phyloP scores from a whole-genome alignment of 2,113 vertebrate species.

The Sarotherodon lohbergeri region DNA sequence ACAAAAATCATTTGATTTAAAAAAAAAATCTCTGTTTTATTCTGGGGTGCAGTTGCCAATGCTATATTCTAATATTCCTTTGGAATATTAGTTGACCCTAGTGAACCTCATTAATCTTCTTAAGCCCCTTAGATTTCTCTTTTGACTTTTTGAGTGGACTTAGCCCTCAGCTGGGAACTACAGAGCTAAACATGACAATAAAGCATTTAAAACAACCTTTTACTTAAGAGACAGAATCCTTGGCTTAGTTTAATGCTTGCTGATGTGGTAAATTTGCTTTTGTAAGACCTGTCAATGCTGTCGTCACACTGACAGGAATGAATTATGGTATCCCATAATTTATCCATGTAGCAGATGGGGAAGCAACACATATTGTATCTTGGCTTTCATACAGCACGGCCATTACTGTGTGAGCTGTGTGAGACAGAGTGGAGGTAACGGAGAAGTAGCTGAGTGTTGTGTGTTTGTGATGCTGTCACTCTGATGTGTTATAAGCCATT shows the following conservation, averaged over 20 bases:
- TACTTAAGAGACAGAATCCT: not conserved
- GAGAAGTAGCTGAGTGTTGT: slow-evolving; percentile 1
- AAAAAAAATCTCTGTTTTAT: not conserved
- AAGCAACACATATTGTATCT: not conserved
- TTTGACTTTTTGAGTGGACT: not conserved
- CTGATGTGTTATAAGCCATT: slow-evolving; percentile 33
- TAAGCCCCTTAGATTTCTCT: not conserved
- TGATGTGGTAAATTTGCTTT: not conserved
- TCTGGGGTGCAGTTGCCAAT: not conserved
- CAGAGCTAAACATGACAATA: not conserved
- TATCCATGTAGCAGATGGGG: not conserved
- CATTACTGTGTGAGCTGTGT: not conserved
- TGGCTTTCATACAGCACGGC: not conserved
- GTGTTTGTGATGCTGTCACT: slow-evolving; percentile 4
- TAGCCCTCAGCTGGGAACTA: not conserved
- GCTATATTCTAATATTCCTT: not conserved
- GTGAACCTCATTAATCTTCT: not conserved
- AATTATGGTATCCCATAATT: slow-evolving; percentile 18
- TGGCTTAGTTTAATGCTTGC: not conserved
- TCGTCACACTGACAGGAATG: not conserved
- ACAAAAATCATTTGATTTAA: not conserved
- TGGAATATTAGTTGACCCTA: not conserved
- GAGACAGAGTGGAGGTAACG: not conserved
- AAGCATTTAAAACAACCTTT: not conserved
- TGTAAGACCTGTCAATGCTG: not conserved